These are phyloP conservation scores for Halocaridina rubra DNA, from an alignment of 2,888 invertebrate species.

Conservation along the genomic window DNA sequence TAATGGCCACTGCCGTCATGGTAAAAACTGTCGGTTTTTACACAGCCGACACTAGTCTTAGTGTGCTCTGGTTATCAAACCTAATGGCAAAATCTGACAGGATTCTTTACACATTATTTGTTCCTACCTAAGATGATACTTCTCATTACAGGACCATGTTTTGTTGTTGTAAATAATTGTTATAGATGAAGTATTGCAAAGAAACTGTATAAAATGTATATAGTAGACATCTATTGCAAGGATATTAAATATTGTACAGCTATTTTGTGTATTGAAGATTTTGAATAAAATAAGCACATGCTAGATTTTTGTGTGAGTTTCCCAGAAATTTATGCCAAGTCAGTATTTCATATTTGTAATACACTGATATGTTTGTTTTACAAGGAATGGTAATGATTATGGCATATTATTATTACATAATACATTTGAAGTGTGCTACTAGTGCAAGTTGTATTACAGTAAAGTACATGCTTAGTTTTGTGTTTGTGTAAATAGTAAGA, in stretches of 20 bases:
- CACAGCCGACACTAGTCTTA: constrained; percentile 70
- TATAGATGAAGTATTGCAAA: background rate
- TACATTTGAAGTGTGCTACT: too few species aligned
- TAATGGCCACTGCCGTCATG: constrained; percentile 83
- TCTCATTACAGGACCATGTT: background rate
- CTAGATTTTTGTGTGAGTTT: too few species aligned
- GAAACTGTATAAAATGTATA: background rate
- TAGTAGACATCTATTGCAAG: background rate
- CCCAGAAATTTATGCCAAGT: too few species aligned
- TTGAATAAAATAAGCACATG: constrained; percentile 54
- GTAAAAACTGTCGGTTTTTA: constrained; percentile 84
- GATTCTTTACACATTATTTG: background rate
- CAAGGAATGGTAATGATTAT: too few species aligned
- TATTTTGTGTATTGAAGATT: constrained; percentile 53
- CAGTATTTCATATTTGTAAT: too few species aligned
- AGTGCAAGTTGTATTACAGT: too few species aligned
- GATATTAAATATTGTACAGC: constrained; percentile 30
- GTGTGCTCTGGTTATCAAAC: background rate
- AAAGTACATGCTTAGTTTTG: too few species aligned
- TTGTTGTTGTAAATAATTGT: constrained; percentile 14
- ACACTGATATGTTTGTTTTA: too few species aligned
- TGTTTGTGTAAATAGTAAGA: too few species aligned
- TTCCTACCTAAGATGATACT: background rate
- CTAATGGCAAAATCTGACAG: background rate
- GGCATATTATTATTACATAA: too few species aligned